Base-by-base conservation (phyloP, 2,113 vertebrate genomes). In the Tor tambroides region DNA sequence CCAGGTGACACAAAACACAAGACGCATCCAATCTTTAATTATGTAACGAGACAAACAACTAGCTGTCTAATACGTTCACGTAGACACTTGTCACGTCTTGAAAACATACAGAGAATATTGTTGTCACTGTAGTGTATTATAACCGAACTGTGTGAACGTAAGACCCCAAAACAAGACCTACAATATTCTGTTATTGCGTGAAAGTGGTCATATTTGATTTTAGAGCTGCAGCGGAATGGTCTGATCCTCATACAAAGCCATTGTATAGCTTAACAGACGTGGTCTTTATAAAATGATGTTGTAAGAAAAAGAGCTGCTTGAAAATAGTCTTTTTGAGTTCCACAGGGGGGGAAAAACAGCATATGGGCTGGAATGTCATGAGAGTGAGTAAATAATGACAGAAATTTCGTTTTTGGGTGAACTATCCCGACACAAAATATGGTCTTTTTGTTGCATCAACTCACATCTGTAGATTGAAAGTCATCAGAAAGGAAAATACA, bases 401-500 rank as follows among this genome's bases (percentile, higher is more conserved):
- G 41, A 76, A 76, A 28, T 43, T 6, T 19, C 0, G 2, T 19
- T 69, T 69, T n/a, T 21, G 2, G 23, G 32, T 28, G 41, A 9
- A 49, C 23, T 28, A 23, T 49, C 6, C 69, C 3, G 9, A 41
- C 19, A 41, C 35, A 21, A 71, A 7, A 69, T 65, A 69, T 46
- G 11, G 26, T 76, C n/a, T 28, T 63, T 77, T 77, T 15, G 26
- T 15, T 51, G 23, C 11, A n/a, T 41, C 5, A 2, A 74, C 61
- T 26, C 59, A 61, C 71, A 41, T 74, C 74, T 26, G 43, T 49
- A 77, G 6, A 26, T 51, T 74, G 10, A 74, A 77, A 51, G 8
- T 17, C 26, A 46, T 49, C 61, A 85, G 63, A 71, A 71, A 79
- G 49, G 61, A 87, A 85, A 87, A 80, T 63, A 87, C n/a, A 7